These are phyloP conservation scores for Ptychodera flava DNA, from an alignment of 35 echinoderm and acorn worm genomes.

Conservation along the genomic window DNA sequence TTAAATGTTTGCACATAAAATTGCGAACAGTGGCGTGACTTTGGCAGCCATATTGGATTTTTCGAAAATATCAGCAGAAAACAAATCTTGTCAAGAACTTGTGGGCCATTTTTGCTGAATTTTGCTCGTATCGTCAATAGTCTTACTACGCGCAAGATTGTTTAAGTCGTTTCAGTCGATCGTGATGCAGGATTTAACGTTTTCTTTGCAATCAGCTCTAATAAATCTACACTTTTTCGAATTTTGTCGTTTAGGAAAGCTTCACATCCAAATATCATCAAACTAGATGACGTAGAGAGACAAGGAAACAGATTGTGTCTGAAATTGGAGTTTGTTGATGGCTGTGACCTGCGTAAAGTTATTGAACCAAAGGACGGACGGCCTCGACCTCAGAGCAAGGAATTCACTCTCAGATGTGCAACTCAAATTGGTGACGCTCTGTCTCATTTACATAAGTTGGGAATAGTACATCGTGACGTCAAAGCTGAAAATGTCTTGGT, in stretches of 20 bases:
- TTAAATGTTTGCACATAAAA: no score
- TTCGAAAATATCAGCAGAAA: no score
- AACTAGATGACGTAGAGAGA: constrained; percentile 22
- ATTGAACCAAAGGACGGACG: constrained; percentile 21
- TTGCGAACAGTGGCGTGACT: no score
- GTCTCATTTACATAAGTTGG: constrained; percentile 11
- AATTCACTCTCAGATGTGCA: constrained; percentile 16
- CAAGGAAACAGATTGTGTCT: constrained; percentile 10
- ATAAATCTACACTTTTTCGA: not conserved
- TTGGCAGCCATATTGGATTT: no score
- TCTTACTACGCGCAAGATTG: no score
- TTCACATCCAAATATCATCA: constrained; percentile 36
- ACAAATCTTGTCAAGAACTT: no score
- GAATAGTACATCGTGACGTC: constrained; percentile 14
- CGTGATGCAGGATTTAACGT: no score
- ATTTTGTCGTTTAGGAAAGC: constrained; percentile 15
- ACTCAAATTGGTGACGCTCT: constrained; percentile 33
- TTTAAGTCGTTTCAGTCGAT: no score
- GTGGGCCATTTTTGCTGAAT: no score
- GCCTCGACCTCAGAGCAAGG: constrained; percentile 19
- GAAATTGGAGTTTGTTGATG: constrained; percentile 37
- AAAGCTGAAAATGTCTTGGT: constrained; percentile 29
- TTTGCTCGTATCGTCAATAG: no score
- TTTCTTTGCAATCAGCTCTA: no score
- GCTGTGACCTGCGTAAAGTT: not conserved